Base-by-base conservation (phyloP, 1,140 invertebrate genomes). In the Bradysia coprophila region DNA sequence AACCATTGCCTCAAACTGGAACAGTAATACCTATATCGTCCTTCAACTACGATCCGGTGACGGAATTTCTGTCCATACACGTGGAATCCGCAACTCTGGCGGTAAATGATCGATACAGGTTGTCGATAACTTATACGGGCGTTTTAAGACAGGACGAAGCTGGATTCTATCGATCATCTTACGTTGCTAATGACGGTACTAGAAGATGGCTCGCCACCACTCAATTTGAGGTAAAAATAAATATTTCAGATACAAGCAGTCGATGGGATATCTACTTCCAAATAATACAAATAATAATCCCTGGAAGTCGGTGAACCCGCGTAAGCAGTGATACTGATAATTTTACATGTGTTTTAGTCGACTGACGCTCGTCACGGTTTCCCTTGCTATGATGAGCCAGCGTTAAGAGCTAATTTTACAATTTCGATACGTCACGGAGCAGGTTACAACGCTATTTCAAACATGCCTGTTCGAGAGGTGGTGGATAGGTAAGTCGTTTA, bases 321-420 rank as follows among this genome's bases (percentile, higher is more conserved):
- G n/a, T n/a, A n/a, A n/a, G n/a, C n/a, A n/a, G n/a, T n/a, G n/a
- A n/a, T n/a, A n/a, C n/a, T n/a, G n/a, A n/a, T n/a, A n/a, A n/a
- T n/a, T n/a, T n/a, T n/a, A n/a, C n/a, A n/a, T n/a, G n/a, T n/a
- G n/a, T n/a, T n/a, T n/a, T n/a, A n/a, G 54, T 83, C 91, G 1
- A 94, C 87, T 1, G 87, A 91, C 66, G 91, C 92, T 1, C 72
- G 92, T 21, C 71, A 78, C 58, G 82, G 84, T 1, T 96, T 93
- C 54, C 92, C 93, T 0, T 95, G 91, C 58, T 94, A 93, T 57
- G 94, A 97, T 63, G 93, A 98, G 57, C 93, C 94, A 0, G 71
- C 77, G 24, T 79, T 94, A 50, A 97, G 96, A 66, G 86, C 92
- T 1, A 76, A 76, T 45, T 97, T 83, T 65, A 72, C 70, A 22